Conservation (phyloP, 2,113 vertebrate species). For the Argyrosomus japonicus region DNA sequence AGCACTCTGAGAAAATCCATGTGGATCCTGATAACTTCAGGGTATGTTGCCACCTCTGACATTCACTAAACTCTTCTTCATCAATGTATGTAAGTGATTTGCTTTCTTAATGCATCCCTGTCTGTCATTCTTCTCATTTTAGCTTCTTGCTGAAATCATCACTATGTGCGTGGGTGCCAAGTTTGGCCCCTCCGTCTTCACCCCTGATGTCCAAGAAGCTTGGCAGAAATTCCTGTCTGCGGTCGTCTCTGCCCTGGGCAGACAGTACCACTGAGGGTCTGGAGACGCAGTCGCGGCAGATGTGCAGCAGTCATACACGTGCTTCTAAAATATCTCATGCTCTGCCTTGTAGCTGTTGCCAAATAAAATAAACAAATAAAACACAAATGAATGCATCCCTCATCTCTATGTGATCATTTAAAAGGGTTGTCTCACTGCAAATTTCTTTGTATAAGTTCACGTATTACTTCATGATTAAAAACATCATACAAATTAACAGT, state of each 20-base stretch:
- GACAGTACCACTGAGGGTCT: slow-evolving; percentile 50
- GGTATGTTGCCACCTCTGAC: neutral
- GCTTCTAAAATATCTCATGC: neutral
- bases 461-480: too few relatives aligned
- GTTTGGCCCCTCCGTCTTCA: slow-evolving; percentile 74
- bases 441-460: too few relatives aligned
- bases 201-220: slow-evolving; percentile 70
- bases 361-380: slow-evolving; percentile 12
- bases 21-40: slow-evolving; percentile 2
- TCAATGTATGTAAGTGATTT: neutral
- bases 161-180: slow-evolving; percentile 64
- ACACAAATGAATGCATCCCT: neutral
- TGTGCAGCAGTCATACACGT: neutral
- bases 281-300: neutral
- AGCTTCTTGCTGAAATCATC: slow-evolving; percentile 17
- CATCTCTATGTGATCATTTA: neutral
- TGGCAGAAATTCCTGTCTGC: slow-evolving; percentile 86
- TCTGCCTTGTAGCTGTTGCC: neutral
- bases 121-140: neutral
- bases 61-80: neutral
- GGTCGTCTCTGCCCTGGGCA: slow-evolving; percentile 57
- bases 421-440: too few relatives aligned
- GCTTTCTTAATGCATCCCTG: neutral
- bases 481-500: neutral
- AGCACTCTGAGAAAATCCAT: slow-evolving; percentile 39